Evolutionary conservation across 1,140 invertebrate genomes (phyloP).

Genomic region (Drosophila burlai): DNA sequence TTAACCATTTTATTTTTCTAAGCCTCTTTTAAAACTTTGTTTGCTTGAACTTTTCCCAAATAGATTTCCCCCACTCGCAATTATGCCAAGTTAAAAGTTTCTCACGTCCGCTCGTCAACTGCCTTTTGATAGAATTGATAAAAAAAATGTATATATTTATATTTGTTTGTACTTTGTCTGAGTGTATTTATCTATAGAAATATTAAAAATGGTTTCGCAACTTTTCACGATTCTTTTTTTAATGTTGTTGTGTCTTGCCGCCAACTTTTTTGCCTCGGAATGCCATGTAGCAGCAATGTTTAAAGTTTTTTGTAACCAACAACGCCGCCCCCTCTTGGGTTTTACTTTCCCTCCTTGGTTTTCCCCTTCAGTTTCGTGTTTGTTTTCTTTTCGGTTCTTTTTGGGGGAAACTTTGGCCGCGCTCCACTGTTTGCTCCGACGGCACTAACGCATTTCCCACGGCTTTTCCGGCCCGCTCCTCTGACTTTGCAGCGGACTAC

Average conservation of each 20-base stretch:
- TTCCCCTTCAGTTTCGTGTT: constrained; percentile 24
- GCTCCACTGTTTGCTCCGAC: constrained; percentile 57
- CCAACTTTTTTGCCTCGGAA: constrained; percentile 57
- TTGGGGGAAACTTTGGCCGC: constrained; percentile 57
- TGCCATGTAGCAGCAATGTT: constrained; percentile 41
- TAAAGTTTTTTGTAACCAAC: constrained; percentile 48
- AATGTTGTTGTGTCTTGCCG: constrained; percentile 21
- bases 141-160: constrained; percentile 1
- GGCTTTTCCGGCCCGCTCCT: constrained; percentile 43
- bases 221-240: constrained; percentile 50
- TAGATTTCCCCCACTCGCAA: constrained; percentile 9
- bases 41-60: constrained; percentile 14
- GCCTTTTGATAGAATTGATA: constrained; percentile 38
- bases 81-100: constrained; percentile 26
- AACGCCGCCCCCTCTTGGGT: constrained; percentile 15
- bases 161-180: constrained; percentile 2
- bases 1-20: not conserved
- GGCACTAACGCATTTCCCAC: constrained; percentile 55
- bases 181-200: constrained; percentile 40
- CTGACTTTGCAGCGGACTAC: constrained; percentile 77
- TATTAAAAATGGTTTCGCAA: constrained; percentile 65
- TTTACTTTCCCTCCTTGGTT: constrained; percentile 16
- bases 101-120: constrained; percentile 23
- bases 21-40: constrained; percentile 11
- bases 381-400: constrained; percentile 43